Base-by-base conservation (phyloP, 2,113 vertebrate genomes). In the Leucosticte australis region DNA sequence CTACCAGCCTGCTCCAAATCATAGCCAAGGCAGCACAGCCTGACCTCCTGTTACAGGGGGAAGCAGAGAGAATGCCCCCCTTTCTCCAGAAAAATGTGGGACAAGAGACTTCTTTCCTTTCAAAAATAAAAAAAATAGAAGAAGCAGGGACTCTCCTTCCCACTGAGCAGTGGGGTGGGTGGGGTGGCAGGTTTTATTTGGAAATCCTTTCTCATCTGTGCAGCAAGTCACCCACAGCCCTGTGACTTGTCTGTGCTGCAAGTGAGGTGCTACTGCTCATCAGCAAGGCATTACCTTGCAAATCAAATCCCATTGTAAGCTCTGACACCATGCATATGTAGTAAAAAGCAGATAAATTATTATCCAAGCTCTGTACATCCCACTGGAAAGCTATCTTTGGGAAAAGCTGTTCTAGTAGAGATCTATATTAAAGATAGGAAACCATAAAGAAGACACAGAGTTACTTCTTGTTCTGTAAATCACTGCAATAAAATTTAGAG, bases 401-500 rank as follows among this genome's bases (percentile, higher is more conserved):
- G 91, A 87, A 81, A 91, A 87, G 14, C 23, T 79, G 20, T 84
- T 92, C 41, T 41, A 64, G 37, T 9, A 57, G 39, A 87, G 21
- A 64, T 64, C 49, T 82, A 7, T 75, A 47, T 49, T 53, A 52
- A 71, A 75, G 91, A 68, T 3, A 75, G 16, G 33, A 44, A 64
- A 23, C 56, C 68, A 27, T 46, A 79, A 94, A 82, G 44, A 87
- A 91, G 65, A 53, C 24, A 71, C 31, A 63, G 10, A 78, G 35
- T 71, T 67, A 63, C 55, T 83, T 77, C 49, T 80, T 87, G 11
- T 64, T 69, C 74, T 6, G 1, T 85, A 87, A 69, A 85, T 87
- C 37, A 60, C 37, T 65, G 70, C 20, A 87, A 65, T 62, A 89
- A 82, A 87, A 84, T 89, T 52, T 64, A 86, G 52, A 79, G 57